Percentiles rank a stretch among this genome's conserved stretches.
phyloP scores from a whole-genome alignment of 2,113 vertebrate species.

The Heterotis niloticus region DNA sequence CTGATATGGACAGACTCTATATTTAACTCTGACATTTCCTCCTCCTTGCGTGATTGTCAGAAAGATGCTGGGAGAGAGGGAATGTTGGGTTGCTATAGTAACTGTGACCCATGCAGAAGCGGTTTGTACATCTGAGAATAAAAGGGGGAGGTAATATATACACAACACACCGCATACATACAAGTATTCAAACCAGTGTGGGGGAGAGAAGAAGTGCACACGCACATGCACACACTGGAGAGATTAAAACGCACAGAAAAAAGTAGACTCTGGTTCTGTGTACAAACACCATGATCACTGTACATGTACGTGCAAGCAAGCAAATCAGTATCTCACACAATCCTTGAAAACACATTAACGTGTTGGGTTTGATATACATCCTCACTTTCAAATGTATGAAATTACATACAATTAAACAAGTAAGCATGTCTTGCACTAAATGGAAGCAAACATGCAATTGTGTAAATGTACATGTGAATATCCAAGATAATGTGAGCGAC shows the following conservation, averaged over 20 bases:
- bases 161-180: neutral
- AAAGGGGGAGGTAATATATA: neutral
- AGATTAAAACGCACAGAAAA: neutral
- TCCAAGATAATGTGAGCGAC: too few relatives aligned
- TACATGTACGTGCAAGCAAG: too few relatives aligned
- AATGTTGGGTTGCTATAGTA: conserved; percentile 58
- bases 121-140: conserved; percentile 21
- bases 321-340: too few relatives aligned
- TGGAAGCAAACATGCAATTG: too few relatives aligned
- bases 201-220: neutral
- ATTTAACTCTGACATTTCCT: conserved; percentile 31
- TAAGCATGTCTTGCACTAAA: too few relatives aligned
- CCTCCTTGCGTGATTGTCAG: conserved; percentile 41
- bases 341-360: too few relatives aligned
- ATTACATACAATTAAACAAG: too few relatives aligned
- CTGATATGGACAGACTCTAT: conserved; percentile 33
- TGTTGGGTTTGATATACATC: too few relatives aligned
- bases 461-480: too few relatives aligned
- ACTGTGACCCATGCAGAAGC: conserved; percentile 39
- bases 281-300: too few relatives aligned
- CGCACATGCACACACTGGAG: neutral
- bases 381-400: too few relatives aligned
- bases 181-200: neutral
- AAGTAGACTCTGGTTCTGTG: too few relatives aligned
- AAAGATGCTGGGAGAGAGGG: conserved; percentile 45